phyloP scores from a whole-genome alignment of 2,797 vertebrate genomes.

The Platyrinchus mystaceus region DNA sequence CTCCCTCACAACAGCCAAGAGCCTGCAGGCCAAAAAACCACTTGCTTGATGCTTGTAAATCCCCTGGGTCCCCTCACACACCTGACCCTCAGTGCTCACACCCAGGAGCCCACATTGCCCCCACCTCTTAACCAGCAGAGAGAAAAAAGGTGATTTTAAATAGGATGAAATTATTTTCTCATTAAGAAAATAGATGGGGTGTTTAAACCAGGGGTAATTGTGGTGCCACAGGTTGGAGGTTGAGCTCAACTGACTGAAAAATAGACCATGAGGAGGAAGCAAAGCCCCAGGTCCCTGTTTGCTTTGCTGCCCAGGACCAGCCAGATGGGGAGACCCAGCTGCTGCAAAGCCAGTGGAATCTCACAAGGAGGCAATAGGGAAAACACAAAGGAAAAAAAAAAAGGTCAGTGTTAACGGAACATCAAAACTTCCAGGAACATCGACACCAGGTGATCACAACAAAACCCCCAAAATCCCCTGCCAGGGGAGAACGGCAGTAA shows the following conservation, averaged over 20 bases:
- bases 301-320: background rate
- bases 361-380: background rate
- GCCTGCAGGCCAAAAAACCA: background rate
- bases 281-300: background rate
- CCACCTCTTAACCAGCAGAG: background rate
- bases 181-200: background rate
- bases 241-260: background rate
- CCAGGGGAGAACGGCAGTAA: background rate
- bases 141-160: background rate
- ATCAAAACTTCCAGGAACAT: background rate
- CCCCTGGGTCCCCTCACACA: background rate
- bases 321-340: background rate
- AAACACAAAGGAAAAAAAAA: background rate
- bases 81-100: accelerated
- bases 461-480: background rate
- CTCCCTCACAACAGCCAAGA: background rate
- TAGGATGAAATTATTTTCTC: background rate
- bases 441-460: background rate
- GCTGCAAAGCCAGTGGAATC: background rate
- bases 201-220: background rate
- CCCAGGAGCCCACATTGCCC: background rate
- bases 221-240: background rate
- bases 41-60: background rate
- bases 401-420: background rate
- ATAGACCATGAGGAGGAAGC: background rate